Conservation (phyloP, 2,888 invertebrate genomes). For the Hirtodrosophila duncani region DNA sequence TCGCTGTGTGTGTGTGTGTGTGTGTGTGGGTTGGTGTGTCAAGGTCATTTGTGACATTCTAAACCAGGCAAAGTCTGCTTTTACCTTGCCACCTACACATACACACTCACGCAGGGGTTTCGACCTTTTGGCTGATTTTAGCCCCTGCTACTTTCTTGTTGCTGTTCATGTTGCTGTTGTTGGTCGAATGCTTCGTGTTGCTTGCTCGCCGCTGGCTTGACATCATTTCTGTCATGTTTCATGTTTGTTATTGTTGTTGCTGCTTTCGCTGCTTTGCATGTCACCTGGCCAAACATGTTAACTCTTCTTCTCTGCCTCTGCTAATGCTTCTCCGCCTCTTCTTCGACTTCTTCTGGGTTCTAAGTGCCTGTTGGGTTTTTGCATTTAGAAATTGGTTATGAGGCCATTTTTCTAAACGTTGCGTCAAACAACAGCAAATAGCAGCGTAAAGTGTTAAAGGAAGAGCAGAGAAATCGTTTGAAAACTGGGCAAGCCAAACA, state of each 20-base stretch:
- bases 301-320: conserved; percentile 13
- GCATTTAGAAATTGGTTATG: conserved; percentile 38
- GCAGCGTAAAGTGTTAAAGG: conserved; percentile 32
- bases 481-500: too few species aligned
- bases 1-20: conserved; percentile 24
- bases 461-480: conserved; percentile 27
- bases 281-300: conserved; percentile 31
- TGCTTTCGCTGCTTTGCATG: conserved; percentile 34
- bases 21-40: conserved; percentile 50
- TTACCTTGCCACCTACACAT: conserved; percentile 31
- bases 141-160: conserved; percentile 11
- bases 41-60: conserved; percentile 67
- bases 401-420: conserved; percentile 17
- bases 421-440: conserved; percentile 9
- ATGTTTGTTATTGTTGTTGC: conserved; percentile 50
- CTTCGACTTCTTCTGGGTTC: conserved; percentile 5
- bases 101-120: neutral
- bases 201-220: conserved; percentile 54
- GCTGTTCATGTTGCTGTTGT: conserved; percentile 1
- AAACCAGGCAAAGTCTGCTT: conserved; percentile 48
- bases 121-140: conserved; percentile 3
- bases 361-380: conserved; percentile 6
- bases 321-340: neutral
- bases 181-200: conserved; percentile 22
- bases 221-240: conserved; percentile 60